A percentile compares a stretch with the other conserved stretches of the same genome.
Evolutionary conservation across 53 echinoderm and acorn worm species (phyloP).

Genomic region (Arbacia lixula): DNA sequence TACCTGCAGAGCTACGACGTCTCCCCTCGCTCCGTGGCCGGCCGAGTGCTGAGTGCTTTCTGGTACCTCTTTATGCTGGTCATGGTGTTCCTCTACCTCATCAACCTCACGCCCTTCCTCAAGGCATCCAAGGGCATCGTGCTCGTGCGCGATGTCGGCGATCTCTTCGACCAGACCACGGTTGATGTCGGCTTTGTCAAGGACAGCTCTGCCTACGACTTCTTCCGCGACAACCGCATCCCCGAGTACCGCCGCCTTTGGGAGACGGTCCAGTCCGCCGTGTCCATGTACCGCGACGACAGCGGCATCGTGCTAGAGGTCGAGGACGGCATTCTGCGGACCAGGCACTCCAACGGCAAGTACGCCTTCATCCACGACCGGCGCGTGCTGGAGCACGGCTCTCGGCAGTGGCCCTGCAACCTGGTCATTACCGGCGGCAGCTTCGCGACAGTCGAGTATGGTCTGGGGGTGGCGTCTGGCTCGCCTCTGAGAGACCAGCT

Average conservation of each 20-base stretch:
- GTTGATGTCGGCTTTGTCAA: constrained; percentile 91
- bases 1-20: constrained; percentile 86
- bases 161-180: constrained; percentile 84
- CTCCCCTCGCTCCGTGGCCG: constrained; percentile 87
- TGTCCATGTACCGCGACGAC: constrained; percentile 85
- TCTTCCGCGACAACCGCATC: constrained; percentile 83
- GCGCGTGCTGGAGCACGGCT: constrained; percentile 72
- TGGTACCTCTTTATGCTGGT: constrained; percentile 90
- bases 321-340: constrained; percentile 82
- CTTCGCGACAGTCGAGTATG: constrained; percentile 87
- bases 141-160: constrained; percentile 77
- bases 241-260: constrained; percentile 83
- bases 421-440: constrained; percentile 86
- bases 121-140: constrained; percentile 80
- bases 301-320: constrained; percentile 82
- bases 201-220: constrained; percentile 88
- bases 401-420: constrained; percentile 76
- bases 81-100: constrained; percentile 87
- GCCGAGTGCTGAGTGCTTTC: constrained; percentile 78
- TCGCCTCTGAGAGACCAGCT: constrained; percentile 91
- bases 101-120: constrained; percentile 88
- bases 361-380: constrained; percentile 94
- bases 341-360: constrained; percentile 88
- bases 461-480: constrained; percentile 85
- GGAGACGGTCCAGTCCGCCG: constrained; percentile 89